Evolutionary conservation across 2,888 invertebrate genomes (phyloP).

Genomic region (Anorthoa munda): DNA sequence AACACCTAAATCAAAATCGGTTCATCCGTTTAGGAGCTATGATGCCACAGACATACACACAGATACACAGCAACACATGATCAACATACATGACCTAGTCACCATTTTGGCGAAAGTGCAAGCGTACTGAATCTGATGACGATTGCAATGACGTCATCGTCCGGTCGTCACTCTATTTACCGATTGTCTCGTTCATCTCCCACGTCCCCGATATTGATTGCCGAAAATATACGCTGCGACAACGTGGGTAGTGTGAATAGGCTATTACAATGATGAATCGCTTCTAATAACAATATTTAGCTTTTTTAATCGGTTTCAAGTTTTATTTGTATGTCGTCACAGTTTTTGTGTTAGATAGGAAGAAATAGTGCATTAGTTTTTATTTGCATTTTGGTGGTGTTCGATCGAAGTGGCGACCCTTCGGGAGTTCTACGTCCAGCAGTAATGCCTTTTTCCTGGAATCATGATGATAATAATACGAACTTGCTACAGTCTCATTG

Average conservation of each 20-base stretch:
- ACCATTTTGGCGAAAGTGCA: conserved; percentile 15
- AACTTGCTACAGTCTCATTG: no score
- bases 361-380: not conserved
- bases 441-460: no score
- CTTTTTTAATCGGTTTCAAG: not conserved
- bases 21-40: no score
- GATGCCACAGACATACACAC: no score
- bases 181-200: conserved; percentile 24
- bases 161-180: conserved; percentile 44
- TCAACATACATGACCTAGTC: conserved; percentile 20
- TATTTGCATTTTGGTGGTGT: no score
- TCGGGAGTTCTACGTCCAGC: no score
- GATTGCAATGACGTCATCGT: conserved; percentile 11
- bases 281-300: conserved; percentile 18
- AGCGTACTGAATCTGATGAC: conserved; percentile 23
- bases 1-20: no score
- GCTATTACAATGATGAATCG: conserved; percentile 28
- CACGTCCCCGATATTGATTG: conserved; percentile 37
- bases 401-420: no score
- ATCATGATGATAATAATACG: no score
- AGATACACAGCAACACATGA: no score
- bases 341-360: conserved; percentile 12
- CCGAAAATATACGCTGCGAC: conserved; percentile 48
- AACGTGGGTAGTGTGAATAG: conserved; percentile 17
- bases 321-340: not conserved